phyloP scores from a whole-genome alignment of 2,113 vertebrate species.

The Datnioides undecimradiatus region DNA sequence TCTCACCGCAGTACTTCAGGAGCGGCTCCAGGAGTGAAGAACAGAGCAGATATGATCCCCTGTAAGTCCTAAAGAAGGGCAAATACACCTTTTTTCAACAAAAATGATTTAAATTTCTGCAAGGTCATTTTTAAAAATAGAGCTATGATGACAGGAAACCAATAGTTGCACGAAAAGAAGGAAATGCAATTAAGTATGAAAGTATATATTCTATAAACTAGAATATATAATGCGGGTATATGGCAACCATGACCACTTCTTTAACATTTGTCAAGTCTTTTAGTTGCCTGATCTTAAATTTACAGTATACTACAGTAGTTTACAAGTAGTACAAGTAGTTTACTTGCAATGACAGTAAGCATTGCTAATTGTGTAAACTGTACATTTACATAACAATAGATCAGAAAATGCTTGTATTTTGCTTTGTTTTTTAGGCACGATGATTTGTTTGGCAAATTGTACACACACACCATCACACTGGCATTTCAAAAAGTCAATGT shows the following conservation, averaged over 20 bases:
- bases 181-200: too few species aligned
- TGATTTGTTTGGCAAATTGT: neutral
- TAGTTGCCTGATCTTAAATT: too few species aligned
- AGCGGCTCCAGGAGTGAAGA: neutral
- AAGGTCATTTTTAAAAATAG: neutral
- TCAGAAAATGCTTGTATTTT: neutral
- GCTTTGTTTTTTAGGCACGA: neutral
- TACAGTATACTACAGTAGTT: too few species aligned
- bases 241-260: too few species aligned
- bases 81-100: neutral
- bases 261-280: too few species aligned
- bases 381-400: too few species aligned
- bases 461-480: neutral
- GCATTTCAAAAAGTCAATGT: neutral
- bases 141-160: neutral
- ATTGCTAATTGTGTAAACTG: too few species aligned
- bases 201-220: too few species aligned
- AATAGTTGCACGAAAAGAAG: neutral
- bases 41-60: neutral
- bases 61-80: neutral
- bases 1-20: neutral
- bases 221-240: too few species aligned
- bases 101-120: neutral
- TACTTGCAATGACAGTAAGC: too few species aligned
- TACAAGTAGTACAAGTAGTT: too few species aligned